Evolutionary conservation across 2,888 invertebrate species (phyloP).

Genomic region (Hoplodrina blanda): DNA sequence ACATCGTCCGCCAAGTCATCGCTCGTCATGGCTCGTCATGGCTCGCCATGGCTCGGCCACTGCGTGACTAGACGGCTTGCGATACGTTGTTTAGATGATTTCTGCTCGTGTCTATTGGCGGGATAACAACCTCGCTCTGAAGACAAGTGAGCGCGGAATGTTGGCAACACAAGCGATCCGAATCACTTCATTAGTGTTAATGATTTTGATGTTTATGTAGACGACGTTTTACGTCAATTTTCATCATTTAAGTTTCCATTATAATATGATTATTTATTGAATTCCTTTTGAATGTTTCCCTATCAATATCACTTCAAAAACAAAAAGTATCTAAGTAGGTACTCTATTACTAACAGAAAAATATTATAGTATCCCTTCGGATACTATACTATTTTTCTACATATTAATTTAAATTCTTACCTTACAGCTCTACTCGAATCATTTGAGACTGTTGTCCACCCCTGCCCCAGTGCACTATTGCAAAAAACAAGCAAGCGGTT

Average conservation of each 20-base stretch:
- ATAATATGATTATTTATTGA: neutral
- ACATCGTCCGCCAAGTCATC: slow-evolving; percentile 44
- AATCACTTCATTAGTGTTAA: slow-evolving; percentile 32
- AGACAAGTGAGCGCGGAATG: slow-evolving; percentile 32
- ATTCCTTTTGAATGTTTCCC: neutral
- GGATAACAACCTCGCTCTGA: slow-evolving; percentile 24
- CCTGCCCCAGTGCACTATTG: neutral
- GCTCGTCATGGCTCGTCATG: slow-evolving; percentile 26
- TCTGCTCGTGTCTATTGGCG: slow-evolving; percentile 21
- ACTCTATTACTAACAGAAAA: too few relatives aligned
- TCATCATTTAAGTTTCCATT: neutral
- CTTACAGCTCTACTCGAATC: neutral
- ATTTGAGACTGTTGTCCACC: neutral
- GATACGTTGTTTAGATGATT: slow-evolving; percentile 40
- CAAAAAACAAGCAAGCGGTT: slow-evolving; percentile 44
- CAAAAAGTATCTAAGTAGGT: too few relatives aligned
- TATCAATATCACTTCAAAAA: neutral
- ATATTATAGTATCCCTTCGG: too few relatives aligned
- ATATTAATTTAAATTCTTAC: too few relatives aligned
- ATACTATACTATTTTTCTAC: too few relatives aligned
- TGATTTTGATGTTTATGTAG: slow-evolving; percentile 41
- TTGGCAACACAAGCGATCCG: slow-evolving; percentile 26
- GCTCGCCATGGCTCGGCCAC: slow-evolving; percentile 17
- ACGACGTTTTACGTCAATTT: neutral
- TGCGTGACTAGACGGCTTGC: slow-evolving; percentile 3